Evolutionary conservation across 2,113 vertebrate genomes (phyloP), one percentile per base, ranked within the genome.

Genomic region (Pipa parva): DNA sequence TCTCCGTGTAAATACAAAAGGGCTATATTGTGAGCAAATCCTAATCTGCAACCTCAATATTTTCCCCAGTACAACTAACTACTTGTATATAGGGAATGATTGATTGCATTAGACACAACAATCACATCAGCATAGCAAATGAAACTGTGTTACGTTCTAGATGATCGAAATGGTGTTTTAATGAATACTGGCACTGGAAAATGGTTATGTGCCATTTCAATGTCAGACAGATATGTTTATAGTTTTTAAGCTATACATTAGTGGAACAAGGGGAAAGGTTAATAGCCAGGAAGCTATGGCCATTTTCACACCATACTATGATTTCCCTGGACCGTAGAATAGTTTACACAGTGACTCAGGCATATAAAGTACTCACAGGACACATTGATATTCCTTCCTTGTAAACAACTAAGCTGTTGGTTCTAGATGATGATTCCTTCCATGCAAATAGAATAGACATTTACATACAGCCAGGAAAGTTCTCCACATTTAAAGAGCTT

Each of bases 51-150:
- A n/a, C n/a, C n/a, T n/a, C n/a, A n/a, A n/a, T n/a, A n/a, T n/a
- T n/a, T n/a, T n/a, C n/a, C n/a, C n/a, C n/a, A n/a, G n/a, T n/a
- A n/a, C n/a, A n/a, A n/a, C n/a, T n/a, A n/a, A n/a, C n/a, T n/a
- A n/a, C n/a, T n/a, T n/a, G n/a, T n/a, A n/a, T n/a, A n/a, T n/a
- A n/a, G n/a, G n/a, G n/a, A n/a, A n/a, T n/a, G n/a, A n/a, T n/a
- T n/a, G n/a, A n/a, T n/a, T n/a, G n/a, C n/a, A n/a, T n/a, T n/a
- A n/a, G n/a, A 36, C 39, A 36, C 20, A 57, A 18, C 49, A 20
- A 46, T 33, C 63, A 65, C 63, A 42, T 67, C 64, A 59, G n/a
- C 50, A 29, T 50, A 48, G 45, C 49, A 46, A 68, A 68, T 59
- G 20, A 49, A 55, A 48, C 25, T 50, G 56, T 49, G 54, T 51